These are phyloP conservation scores for Lepidurus couesii DNA, from an alignment of 1,140 invertebrate genomes.

Conservation along the genomic window DNA sequence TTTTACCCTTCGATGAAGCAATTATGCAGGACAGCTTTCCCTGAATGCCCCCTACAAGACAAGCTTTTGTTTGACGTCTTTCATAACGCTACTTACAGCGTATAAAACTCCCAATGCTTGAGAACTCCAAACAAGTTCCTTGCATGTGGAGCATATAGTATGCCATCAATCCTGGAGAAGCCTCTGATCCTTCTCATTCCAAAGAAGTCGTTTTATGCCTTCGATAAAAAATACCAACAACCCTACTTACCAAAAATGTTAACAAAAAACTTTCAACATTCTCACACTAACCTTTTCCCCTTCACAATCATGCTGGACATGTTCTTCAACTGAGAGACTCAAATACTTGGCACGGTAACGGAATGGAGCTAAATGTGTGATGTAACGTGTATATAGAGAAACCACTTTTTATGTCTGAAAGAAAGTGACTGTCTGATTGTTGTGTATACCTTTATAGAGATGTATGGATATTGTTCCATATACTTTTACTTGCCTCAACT, in stretches of 20 bases:
- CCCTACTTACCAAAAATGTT: neutral
- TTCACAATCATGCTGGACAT: slow-evolving; percentile 7
- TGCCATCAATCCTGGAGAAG: neutral
- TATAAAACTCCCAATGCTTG: neutral
- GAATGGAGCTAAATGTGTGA: neutral
- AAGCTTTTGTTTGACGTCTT: neutral
- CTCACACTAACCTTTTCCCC: neutral
- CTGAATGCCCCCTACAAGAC: neutral
- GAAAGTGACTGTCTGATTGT: neutral
- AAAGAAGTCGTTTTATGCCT: neutral
- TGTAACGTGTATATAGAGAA: neutral
- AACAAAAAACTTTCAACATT: neutral
- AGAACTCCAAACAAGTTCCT: neutral
- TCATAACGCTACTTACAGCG: slow-evolving; percentile 14
- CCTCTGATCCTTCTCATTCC: neutral
- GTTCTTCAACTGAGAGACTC: slow-evolving; percentile 6
- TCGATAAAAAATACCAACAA: neutral
- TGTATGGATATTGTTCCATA: neutral
- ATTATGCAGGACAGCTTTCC: neutral
- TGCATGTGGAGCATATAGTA: neutral
- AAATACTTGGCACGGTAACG: neutral
- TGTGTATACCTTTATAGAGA: neutral
- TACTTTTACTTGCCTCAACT: no score
- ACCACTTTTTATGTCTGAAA: neutral
- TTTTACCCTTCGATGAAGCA: slow-evolving; percentile 4